Percentiles rank a stretch among this genome's conserved stretches.
Conservation (phyloP, 2,797 vertebrate genomes). For the Thalassophryne amazonica region DNA sequence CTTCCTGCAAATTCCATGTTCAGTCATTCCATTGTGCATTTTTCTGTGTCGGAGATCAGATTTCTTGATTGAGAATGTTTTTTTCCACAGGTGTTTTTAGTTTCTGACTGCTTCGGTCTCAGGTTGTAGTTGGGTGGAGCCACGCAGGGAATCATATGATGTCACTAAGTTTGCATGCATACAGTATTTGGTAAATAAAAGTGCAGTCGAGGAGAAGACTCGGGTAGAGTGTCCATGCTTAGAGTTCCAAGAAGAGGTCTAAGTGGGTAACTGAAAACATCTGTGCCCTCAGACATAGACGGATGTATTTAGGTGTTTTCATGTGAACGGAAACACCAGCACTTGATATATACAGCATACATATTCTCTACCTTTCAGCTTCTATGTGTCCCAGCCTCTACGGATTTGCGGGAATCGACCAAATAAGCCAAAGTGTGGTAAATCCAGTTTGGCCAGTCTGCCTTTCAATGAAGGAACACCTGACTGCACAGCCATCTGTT, state of each 20-base stretch:
- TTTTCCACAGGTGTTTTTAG: neutral
- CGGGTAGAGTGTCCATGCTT: neutral
- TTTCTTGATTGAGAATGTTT: too few relatives aligned
- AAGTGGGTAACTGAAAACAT: neutral
- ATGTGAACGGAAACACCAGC: neutral
- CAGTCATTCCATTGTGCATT: too few relatives aligned
- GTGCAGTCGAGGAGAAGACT: constrained; percentile 7
- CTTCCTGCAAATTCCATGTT: too few relatives aligned
- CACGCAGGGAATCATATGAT: constrained; percentile 3
- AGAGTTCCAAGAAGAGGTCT: neutral
- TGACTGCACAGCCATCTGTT: constrained; percentile 30
- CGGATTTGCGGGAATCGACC: constrained; percentile 13
- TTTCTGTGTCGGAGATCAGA: too few relatives aligned
- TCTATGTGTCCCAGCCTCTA: neutral
- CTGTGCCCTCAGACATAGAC: neutral
- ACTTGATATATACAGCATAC: neutral
- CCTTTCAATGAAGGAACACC: constrained; percentile 14
- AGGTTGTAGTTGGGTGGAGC: neutral
- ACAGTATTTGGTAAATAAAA: constrained; percentile 6
- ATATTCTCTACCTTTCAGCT: neutral
- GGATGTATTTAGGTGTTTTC: neutral
- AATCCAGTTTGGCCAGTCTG: constrained; percentile 66
- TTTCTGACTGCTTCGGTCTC: neutral
- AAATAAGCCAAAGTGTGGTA: constrained; percentile 18
- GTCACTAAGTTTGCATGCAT: constrained; percentile 9